Conservation (phyloP, 2,888 invertebrate genomes). For the Athripsodes cinereus region DNA sequence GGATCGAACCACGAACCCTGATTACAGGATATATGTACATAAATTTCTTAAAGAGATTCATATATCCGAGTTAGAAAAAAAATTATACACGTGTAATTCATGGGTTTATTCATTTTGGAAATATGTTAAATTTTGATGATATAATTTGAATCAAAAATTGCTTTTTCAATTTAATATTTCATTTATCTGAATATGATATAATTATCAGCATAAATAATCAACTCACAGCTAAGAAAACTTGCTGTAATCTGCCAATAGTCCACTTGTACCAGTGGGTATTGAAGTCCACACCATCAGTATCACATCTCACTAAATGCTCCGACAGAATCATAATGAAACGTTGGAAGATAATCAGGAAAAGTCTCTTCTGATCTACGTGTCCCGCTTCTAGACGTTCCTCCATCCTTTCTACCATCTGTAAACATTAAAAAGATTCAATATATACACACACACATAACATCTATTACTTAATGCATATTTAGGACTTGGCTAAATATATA, state of each 20-base stretch:
- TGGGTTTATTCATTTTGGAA: neutral
- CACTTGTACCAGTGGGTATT: constrained; percentile 95
- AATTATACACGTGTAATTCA: too few relatives aligned
- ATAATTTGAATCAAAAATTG: too few relatives aligned
- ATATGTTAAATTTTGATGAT: neutral
- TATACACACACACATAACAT: too few relatives aligned
- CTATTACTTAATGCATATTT: too few relatives aligned
- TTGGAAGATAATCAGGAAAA: constrained; percentile 96
- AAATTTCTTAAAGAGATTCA: too few relatives aligned
- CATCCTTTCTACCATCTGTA: constrained; percentile 85
- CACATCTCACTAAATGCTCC: constrained; percentile 89
- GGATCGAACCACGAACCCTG: too few relatives aligned
- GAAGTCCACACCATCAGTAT: constrained; percentile 88
- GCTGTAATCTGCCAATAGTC: constrained; percentile 90
- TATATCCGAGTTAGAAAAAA: too few relatives aligned
- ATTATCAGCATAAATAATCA: too few relatives aligned
- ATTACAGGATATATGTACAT: too few relatives aligned
- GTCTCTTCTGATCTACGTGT: constrained; percentile 93
- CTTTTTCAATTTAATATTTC: too few relatives aligned
- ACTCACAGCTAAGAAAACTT: constrained; percentile 88
- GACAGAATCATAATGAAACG: constrained; percentile 97
- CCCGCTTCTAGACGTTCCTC: constrained; percentile 92
- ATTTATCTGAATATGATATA: too few relatives aligned
- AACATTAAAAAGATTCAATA: constrained; percentile 2
- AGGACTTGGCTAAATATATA: too few relatives aligned